Base-by-base conservation (phyloP, 2,797 vertebrate genomes). In the Fundulus diaphanus region DNA sequence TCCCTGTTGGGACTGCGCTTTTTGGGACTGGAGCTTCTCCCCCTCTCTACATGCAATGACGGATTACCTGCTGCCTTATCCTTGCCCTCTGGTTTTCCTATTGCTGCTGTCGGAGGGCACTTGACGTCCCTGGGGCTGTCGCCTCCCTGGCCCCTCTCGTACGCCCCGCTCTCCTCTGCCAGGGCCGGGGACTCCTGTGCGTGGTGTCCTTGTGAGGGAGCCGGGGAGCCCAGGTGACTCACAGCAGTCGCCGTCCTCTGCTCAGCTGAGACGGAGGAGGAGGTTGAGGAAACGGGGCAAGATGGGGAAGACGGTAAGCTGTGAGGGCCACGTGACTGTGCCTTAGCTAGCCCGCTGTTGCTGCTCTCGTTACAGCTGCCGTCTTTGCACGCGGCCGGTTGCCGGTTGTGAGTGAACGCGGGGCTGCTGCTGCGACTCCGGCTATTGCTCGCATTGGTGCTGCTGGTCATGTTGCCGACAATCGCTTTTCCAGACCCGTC, bases 1-100 rank as follows among this genome's bases (percentile, higher is more conserved):
- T 94, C 93, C 71, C 79, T 84, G 80, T 89, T 94, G 20, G 95
- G 94, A 91, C 94, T 96, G 72, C 85, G 88, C 84, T 95, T 95
- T 78, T 83, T 91, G 57, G 95, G 95, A 90, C 95, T 95, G 69
- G 72, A 92, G 81, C 94, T 95, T 79, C 92, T 95, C 3, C 91
- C 89, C 74, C 90, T 91, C 82, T 95, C 95, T 63, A 79, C 61
- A 77, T 87, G 86, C 73, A 90, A 42, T 72, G 79, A 85, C 56
- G 91, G 92, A 84, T 86, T 83, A 82, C 63, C 72, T n/a, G 63
- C 52, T 40, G 89, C 90, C 71, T 91, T 95, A 68, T 94, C 93
- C 86, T 92, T 95, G 69, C 85, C 88, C 77, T 96, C 95, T 79
- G 86, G 74, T 73, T 93, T 96, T 77, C 93, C 92, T 56, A 73